Base-by-base conservation (phyloP, 1,140 invertebrate genomes). In the Halictus rubicundus region DNA sequence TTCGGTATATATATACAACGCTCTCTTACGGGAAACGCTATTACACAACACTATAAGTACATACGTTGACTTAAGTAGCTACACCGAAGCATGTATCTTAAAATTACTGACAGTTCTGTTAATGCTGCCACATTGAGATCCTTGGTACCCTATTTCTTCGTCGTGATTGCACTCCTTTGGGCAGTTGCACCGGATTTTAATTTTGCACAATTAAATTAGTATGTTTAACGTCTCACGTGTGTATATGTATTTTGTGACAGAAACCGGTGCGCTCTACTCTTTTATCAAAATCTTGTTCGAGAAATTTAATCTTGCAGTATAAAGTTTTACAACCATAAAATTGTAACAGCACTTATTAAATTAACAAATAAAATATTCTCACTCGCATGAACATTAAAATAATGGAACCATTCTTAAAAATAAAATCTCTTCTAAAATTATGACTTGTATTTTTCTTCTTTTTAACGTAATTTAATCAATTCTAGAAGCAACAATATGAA, bases 31-130 rank as follows among this genome's bases (percentile, higher is more conserved):
- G 59, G 5, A 52, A 52, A 49, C 21, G 0, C 12, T 59, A 46
- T 57, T 59, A 32, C 5, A 46, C 49, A 66, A 49, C 39, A 39
- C 70, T 52, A 77, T 81, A 77, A 77, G 74, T 81, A 81, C 73
- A 78, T 81, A 70, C 49, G 49, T 78, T 77, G 39, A 78, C 65
- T 32, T 81, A 81, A 81, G 79, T 81, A 81, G 60, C 64, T 77
- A 77, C n/a, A 81, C 54, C 59, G 64, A 77, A 78, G 49, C 70
- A 59, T 75, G 70, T 49, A 49, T 27, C 37, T 60, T 74, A 19
- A 46, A 74, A 46, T 74, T 57, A 79, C 64, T 72, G 37, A 7
- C 27, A 39, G 4, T 46, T 25, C 21, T 57, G 49, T 42, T 80
- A 60, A 66, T 32, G 64, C 25, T 80, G 46, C 23, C 63, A 57